phyloP scores from a whole-genome alignment of 2,888 invertebrate genomes.

The Tigriopus californicus region DNA sequence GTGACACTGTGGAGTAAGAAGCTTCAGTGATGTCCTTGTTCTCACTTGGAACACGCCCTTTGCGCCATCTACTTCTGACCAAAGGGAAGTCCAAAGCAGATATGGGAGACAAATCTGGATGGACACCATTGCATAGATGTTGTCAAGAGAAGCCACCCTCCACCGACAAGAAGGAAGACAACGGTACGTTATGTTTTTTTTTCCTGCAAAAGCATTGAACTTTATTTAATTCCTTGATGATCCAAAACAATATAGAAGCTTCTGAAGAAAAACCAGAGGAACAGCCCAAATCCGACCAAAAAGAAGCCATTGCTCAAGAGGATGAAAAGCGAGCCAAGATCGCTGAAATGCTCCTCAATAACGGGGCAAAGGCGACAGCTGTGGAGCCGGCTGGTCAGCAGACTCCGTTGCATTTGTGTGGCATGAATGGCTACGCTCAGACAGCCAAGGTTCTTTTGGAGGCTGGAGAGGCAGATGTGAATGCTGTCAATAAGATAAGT shows the following conservation, averaged over 20 bases:
- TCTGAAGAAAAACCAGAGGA: not conserved
- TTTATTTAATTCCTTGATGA: too few species aligned
- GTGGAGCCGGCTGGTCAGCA: not conserved
- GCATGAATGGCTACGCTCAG: constrained; percentile 4
- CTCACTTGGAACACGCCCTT: too few species aligned
- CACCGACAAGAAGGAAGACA: not conserved
- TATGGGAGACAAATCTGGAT: not conserved
- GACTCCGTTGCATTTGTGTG: constrained; percentile 2
- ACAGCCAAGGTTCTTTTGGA: not conserved
- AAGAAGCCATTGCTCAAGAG: not conserved
- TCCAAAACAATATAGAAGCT: too few species aligned
- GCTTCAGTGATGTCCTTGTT: too few species aligned
- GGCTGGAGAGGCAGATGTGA: not conserved
- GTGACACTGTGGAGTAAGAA: too few species aligned
- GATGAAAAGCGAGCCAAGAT: not conserved
- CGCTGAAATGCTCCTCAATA: not conserved
- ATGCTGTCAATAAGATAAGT: constrained; percentile 6
- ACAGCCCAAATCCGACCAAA: too few species aligned
- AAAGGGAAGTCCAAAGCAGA: not conserved
- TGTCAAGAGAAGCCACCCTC: not conserved
- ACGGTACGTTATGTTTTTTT: too few species aligned
- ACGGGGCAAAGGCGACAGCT: not conserved
- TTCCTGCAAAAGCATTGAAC: too few species aligned
- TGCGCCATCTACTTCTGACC: too few species aligned
- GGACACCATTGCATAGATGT: not conserved